A percentile compares a stretch with the other conserved stretches of the same genome.
These are phyloP conservation scores for Cabera pusaria DNA, from an alignment of 2,888 invertebrate genomes.

Conservation along the genomic window DNA sequence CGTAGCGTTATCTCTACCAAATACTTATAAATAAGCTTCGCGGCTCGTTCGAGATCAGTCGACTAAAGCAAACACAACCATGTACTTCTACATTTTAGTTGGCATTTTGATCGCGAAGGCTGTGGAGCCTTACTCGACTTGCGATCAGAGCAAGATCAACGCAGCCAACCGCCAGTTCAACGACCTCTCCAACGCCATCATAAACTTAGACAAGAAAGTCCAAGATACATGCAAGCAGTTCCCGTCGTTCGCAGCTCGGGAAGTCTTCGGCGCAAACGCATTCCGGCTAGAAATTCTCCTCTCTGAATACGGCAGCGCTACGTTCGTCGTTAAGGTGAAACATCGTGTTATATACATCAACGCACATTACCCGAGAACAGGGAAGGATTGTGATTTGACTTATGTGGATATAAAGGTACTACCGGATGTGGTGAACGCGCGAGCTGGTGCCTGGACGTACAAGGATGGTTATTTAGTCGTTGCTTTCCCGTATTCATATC, in stretches of 20 bases:
- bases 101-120: slow-evolving; percentile 9
- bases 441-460: slow-evolving; percentile 14
- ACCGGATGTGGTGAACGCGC: slow-evolving; percentile 22
- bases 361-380: slow-evolving; percentile 12
- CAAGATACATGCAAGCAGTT: slow-evolving; percentile 28
- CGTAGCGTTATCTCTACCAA: not conserved
- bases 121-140: slow-evolving; percentile 12
- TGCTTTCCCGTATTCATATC: slow-evolving; percentile 18
- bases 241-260: slow-evolving; percentile 12
- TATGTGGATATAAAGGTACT: slow-evolving; percentile 23
- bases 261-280: slow-evolving; percentile 15
- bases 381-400: slow-evolving; percentile 19
- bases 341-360: slow-evolving; percentile 22
- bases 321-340: slow-evolving; percentile 18
- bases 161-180: slow-evolving; percentile 20
- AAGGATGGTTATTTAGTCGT: slow-evolving; percentile 12
- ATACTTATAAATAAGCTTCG: no score
- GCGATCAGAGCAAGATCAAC: slow-evolving; percentile 15
- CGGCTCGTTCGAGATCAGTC: no score
- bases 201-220: slow-evolving; percentile 21
- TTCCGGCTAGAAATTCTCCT: slow-evolving; percentile 15
- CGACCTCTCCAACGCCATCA: slow-evolving; percentile 21
- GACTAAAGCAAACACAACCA: no score
- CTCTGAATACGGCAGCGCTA: slow-evolving; percentile 6
- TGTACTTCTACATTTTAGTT: slow-evolving; percentile 9